phyloP scores from a whole-genome alignment of 2,113 vertebrate genomes.

The Eptesicus fuscus region DNA sequence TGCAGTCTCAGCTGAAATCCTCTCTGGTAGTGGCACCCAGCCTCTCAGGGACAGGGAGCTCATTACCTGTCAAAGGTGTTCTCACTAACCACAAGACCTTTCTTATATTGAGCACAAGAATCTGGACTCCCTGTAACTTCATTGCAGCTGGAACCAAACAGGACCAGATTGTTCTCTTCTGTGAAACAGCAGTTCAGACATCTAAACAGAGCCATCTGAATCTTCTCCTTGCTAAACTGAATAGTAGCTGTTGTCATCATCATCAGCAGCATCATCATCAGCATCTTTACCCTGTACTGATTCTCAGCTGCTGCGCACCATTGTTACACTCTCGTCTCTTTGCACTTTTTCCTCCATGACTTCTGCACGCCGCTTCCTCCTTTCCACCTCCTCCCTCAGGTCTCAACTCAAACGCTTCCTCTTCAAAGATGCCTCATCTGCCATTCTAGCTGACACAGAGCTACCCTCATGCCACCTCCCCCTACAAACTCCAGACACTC shows the following conservation, averaged over 20 bases:
- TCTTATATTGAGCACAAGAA: background rate
- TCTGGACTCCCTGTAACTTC: background rate
- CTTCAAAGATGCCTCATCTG: background rate
- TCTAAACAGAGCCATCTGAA: background rate
- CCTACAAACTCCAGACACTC: background rate
- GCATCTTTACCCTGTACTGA: too few relatives aligned
- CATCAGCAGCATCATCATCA: too few relatives aligned
- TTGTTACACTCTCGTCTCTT: rapidly evolving
- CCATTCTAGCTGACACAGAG: background rate
- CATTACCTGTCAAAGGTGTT: background rate
- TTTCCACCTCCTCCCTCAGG: background rate
- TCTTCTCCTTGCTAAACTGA: background rate
- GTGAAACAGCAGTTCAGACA: background rate
- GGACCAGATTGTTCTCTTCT: background rate
- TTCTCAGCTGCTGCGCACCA: background rate
- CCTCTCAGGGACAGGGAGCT: background rate
- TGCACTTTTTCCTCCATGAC: background rate
- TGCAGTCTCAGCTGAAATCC: background rate
- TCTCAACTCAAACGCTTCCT: background rate
- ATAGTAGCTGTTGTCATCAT: too few relatives aligned
- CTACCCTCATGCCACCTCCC: rapidly evolving
- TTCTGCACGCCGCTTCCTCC: background rate
- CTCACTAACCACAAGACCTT: background rate
- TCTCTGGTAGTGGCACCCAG: background rate
- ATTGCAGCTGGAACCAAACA: background rate